phyloP scores from a whole-genome alignment of 2,113 vertebrate species.

The Ailuropoda melanoleuca region DNA sequence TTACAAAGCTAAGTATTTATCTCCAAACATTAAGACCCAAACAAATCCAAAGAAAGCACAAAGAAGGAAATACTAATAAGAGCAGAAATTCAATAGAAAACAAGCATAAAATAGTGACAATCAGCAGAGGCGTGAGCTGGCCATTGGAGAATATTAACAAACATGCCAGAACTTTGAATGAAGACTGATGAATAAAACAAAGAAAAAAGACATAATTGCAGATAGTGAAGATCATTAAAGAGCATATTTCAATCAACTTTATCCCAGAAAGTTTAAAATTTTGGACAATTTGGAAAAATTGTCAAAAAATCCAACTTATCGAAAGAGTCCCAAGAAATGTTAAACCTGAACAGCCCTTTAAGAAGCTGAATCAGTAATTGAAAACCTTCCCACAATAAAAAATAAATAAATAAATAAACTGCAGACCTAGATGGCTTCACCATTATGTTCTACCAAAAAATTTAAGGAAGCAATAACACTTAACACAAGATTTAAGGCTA shows the following conservation, averaged over 20 bases:
- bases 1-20: background rate
- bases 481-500: slow-evolving; percentile 18
- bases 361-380: slow-evolving; percentile 10
- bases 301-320: background rate
- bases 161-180: background rate
- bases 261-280: background rate
- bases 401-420: background rate
- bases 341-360: background rate
- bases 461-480: background rate
- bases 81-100: background rate
- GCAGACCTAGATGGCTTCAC: background rate
- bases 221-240: background rate
- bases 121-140: background rate
- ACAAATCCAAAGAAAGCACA: slow-evolving; percentile 6
- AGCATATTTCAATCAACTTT: slow-evolving; percentile 20
- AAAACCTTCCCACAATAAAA: background rate
- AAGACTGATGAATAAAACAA: background rate
- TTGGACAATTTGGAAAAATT: background rate
- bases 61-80: background rate
- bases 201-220: background rate
- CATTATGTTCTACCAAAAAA: slow-evolving; percentile 24
- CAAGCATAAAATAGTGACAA: background rate
- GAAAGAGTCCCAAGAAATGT: background rate
- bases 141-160: background rate
- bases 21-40: slow-evolving; percentile 27